phyloP scores from a whole-genome alignment of 1,140 invertebrate species.

The Scylla paramamosain region DNA sequence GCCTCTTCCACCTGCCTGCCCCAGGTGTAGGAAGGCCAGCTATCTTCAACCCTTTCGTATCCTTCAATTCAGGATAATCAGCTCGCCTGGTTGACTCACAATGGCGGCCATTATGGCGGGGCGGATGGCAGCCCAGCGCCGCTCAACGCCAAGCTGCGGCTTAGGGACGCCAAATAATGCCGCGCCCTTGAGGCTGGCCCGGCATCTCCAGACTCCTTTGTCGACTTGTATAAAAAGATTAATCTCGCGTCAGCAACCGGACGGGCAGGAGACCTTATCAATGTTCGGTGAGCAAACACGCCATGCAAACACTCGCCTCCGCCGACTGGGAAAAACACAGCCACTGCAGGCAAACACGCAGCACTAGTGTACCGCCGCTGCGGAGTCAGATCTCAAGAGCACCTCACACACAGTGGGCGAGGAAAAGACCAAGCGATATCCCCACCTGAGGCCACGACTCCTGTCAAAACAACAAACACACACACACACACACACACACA shows the following conservation, averaged over 20 bases:
- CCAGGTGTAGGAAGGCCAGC: background rate
- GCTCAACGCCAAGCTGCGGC: background rate
- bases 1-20: background rate
- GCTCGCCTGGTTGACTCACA: background rate
- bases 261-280: background rate
- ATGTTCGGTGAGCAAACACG: background rate
- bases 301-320: background rate
- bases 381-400: background rate
- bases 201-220: background rate
- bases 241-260: background rate
- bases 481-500: background rate
- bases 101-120: background rate
- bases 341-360: background rate
- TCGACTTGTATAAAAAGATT: background rate
- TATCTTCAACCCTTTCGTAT: conserved; percentile 24
- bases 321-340: background rate
- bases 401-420: background rate
- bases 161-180: background rate
- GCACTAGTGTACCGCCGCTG: background rate
- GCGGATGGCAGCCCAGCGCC: background rate
- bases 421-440: background rate
- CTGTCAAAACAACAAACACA: background rate
- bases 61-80: conserved; percentile 46
- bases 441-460: background rate
- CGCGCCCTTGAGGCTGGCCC: background rate